These are phyloP conservation scores for Ochropacha duplaris DNA, from an alignment of 2,888 invertebrate genomes.

Conservation along the genomic window DNA sequence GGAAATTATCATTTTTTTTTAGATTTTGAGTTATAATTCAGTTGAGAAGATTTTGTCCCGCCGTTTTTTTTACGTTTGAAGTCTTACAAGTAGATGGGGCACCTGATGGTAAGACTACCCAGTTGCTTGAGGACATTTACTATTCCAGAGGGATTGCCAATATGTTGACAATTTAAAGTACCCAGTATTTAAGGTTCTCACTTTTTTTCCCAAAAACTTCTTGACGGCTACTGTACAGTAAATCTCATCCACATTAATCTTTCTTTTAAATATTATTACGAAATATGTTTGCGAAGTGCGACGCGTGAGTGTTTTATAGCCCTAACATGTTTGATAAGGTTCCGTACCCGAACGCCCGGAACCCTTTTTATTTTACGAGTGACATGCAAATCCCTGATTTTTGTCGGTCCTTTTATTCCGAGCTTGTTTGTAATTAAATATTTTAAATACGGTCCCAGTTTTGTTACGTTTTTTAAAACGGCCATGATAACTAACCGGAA, in stretches of 20 bases:
- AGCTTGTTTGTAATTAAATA: constrained; percentile 22
- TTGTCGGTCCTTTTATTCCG: constrained; percentile 31
- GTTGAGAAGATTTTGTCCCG: too few relatives aligned
- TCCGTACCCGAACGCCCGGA: constrained; percentile 15
- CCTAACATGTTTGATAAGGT: constrained; percentile 41
- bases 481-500: background rate
- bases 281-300: constrained; percentile 57
- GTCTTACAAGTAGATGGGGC: too few relatives aligned
- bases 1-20: too few relatives aligned
- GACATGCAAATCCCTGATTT: constrained; percentile 42
- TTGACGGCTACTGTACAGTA: background rate
- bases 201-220: background rate
- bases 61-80: too few relatives aligned
- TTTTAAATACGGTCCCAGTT: constrained; percentile 13
- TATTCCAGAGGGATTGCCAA: too few relatives aligned
- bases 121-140: too few relatives aligned
- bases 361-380: constrained; percentile 30
- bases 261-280: constrained; percentile 41
- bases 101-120: too few relatives aligned
- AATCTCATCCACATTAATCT: constrained; percentile 30
- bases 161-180: too few relatives aligned
- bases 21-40: too few relatives aligned
- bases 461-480: constrained; percentile 4
- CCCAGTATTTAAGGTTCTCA: too few relatives aligned
- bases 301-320: constrained; percentile 58